Conservation (phyloP, 2,888 invertebrate species). For the Meta bourneti region DNA sequence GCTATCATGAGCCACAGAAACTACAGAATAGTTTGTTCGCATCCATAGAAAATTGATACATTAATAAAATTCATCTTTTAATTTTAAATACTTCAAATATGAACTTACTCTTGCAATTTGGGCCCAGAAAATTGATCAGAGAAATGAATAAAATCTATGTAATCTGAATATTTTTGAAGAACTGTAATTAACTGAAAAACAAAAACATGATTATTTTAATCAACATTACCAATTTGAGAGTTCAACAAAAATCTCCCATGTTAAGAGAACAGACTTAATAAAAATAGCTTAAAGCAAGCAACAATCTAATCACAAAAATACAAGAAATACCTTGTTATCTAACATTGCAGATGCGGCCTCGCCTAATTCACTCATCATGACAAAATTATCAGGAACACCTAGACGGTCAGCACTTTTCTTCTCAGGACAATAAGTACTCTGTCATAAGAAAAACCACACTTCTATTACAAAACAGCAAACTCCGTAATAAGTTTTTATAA, state of each 20-base stretch:
- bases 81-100: neutral
- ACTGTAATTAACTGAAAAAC: constrained; percentile 75
- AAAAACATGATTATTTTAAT: neutral
- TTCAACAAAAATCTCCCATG: neutral
- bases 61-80: neutral
- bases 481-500: no score
- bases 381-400: constrained; percentile 87
- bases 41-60: no score
- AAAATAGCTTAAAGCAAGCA: no score
- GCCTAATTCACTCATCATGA: constrained; percentile 92
- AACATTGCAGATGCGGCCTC: constrained; percentile 92
- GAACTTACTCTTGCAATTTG: constrained; percentile 92
- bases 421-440: constrained; percentile 91
- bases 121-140: constrained; percentile 97
- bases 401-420: constrained; percentile 90
- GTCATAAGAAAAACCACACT: constrained; percentile 16
- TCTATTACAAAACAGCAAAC: neutral
- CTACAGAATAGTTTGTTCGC: neutral
- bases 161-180: constrained; percentile 86
- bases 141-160: constrained; percentile 97
- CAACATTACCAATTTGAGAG: neutral
- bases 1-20: neutral
- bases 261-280: no score
- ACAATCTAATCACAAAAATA: neutral
- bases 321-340: constrained; percentile 85